Evolutionary conservation across 2,888 invertebrate species (phyloP).

Genomic region (Stegophylla sp.): DNA sequence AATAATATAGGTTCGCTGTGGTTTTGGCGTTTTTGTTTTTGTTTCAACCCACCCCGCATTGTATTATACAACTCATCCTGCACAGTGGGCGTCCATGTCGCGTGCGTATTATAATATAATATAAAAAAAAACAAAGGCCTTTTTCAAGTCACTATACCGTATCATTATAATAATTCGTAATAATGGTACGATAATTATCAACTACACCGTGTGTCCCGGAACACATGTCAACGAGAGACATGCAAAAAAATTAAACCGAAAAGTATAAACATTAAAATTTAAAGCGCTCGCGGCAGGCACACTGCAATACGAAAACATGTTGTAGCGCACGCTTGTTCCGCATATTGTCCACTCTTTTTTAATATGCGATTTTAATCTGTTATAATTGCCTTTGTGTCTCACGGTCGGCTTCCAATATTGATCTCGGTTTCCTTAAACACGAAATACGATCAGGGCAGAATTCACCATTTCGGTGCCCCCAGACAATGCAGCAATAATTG

Average conservation of each 20-base stretch:
- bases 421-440: neutral
- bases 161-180: conserved; percentile 27
- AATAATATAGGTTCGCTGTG: too few relatives aligned
- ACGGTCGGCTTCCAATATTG: too few relatives aligned
- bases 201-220: neutral
- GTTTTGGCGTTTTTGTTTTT: neutral
- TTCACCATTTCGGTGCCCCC: too few relatives aligned
- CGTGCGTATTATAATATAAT: neutral
- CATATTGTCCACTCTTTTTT: neutral
- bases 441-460: too few relatives aligned
- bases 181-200: neutral
- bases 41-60: neutral
- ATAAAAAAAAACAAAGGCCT: neutral
- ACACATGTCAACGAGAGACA: conserved; percentile 4
- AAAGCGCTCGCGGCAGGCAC: too few relatives aligned
- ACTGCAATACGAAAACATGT: neutral
- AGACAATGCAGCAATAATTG: too few relatives aligned
- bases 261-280: neutral
- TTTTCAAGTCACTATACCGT: conserved; percentile 10
- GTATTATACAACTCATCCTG: neutral
- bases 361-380: too few relatives aligned
- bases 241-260: neutral
- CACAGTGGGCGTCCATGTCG: conserved; percentile 18
- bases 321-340: neutral
- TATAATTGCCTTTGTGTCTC: too few relatives aligned